Conservation (phyloP, 2,797 vertebrate genomes). For the Ataeniobius toweri region DNA sequence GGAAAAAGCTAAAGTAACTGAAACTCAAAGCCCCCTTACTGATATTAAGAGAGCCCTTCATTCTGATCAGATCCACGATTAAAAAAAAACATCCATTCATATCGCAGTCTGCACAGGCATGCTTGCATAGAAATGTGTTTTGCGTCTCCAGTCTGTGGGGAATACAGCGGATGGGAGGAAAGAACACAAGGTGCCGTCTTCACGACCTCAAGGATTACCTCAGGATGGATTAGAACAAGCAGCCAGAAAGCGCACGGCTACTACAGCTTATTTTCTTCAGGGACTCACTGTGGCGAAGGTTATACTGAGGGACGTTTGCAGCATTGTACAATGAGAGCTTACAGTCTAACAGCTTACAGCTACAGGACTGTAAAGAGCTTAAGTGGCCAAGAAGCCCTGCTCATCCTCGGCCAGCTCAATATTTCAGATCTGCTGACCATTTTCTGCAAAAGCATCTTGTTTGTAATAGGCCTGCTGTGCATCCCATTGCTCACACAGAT, state of each 20-base stretch:
- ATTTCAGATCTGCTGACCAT: conserved; percentile 37
- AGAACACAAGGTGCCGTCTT: conserved; percentile 2
- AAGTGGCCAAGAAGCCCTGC: conserved; percentile 29
- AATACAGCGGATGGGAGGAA: conserved; percentile 11
- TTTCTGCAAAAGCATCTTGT: conserved; percentile 14
- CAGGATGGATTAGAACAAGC: conserved; percentile 52
- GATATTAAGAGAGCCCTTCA: background rate
- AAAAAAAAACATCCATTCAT: background rate
- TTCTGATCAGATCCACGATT: background rate
- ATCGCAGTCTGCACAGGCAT: background rate
- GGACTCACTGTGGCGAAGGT: conserved; percentile 31
- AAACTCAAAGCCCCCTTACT: background rate
- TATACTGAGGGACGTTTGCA: conserved; percentile 28
- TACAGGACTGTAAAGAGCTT: conserved; percentile 47
- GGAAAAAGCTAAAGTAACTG: background rate
- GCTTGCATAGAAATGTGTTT: conserved; percentile 1
- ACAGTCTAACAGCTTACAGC: conserved; percentile 47
- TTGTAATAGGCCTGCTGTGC: background rate
- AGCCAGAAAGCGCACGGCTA: conserved; percentile 20
- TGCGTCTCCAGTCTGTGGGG: background rate
- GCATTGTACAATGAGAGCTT: conserved; percentile 43
- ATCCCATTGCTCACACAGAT: background rate
- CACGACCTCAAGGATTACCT: conserved; percentile 52
- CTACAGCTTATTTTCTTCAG: conserved; percentile 44
- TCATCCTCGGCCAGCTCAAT: conserved; percentile 16